Percentiles rank a stretch among this genome's conserved stretches.
Conservation (phyloP, 1,140 invertebrate genomes). For the Eufriesea mexicana region DNA sequence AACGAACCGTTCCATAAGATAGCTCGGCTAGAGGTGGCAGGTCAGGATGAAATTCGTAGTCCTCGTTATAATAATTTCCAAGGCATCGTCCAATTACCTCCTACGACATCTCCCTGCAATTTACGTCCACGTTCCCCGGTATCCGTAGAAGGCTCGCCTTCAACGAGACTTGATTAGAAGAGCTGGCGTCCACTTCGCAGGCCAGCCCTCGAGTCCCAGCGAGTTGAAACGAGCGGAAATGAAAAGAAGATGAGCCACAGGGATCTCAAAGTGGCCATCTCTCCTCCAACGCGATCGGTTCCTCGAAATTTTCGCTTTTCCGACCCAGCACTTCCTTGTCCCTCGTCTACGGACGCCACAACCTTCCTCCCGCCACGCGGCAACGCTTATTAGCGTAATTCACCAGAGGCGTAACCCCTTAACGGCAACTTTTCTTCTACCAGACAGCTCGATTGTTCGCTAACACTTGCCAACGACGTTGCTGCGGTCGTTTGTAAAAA, state of each 20-base stretch:
- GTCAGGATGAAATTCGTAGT: background rate
- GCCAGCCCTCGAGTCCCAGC: background rate
- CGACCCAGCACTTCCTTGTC: background rate
- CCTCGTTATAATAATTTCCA: constrained; percentile 27
- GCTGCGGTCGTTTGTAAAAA: background rate
- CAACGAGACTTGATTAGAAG: constrained; percentile 43
- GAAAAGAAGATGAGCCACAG: constrained; percentile 1
- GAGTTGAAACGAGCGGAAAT: background rate
- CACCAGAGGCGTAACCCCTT: constrained; percentile 1
- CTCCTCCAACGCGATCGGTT: background rate
- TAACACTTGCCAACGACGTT: background rate
- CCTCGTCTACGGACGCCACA: too few species aligned
- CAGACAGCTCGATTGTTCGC: background rate
- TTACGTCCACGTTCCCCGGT: constrained; percentile 24
- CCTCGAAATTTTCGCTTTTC: constrained; percentile 10
- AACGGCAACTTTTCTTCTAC: background rate
- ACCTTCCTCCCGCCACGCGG: too few species aligned
- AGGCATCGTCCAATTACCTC: constrained; percentile 37
- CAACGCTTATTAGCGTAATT: constrained; percentile 24
- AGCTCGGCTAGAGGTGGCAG: background rate
- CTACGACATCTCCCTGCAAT: constrained; percentile 33
- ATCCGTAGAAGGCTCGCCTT: constrained; percentile 1
- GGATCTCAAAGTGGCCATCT: background rate
- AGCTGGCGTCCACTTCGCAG: constrained; percentile 10
- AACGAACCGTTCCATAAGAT: background rate